Evolutionary conservation across 2,113 vertebrate species (phyloP).

Genomic region (Potamarius usumacintae): DNA sequence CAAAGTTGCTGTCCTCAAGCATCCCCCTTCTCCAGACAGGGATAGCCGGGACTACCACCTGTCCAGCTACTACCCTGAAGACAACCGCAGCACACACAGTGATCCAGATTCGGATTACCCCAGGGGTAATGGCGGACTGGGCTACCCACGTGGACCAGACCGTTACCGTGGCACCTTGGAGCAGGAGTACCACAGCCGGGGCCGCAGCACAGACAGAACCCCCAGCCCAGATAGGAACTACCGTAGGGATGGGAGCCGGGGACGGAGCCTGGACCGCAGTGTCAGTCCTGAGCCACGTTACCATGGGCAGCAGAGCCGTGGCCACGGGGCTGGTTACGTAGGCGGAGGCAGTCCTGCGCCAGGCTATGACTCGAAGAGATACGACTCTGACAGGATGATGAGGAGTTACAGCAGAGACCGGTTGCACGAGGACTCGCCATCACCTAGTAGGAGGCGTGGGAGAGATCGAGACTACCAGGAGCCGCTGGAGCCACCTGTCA

Average conservation of each 20-base stretch:
- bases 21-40: slow-evolving; percentile 71
- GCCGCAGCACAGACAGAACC: slow-evolving; percentile 72
- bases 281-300: slow-evolving; percentile 73
- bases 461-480: slow-evolving; percentile 68
- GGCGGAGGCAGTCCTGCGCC: slow-evolving; percentile 39
- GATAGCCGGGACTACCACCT: slow-evolving; percentile 77
- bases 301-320: slow-evolving; percentile 61
- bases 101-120: slow-evolving; percentile 80
- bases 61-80: slow-evolving; percentile 80
- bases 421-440: slow-evolving; percentile 59
- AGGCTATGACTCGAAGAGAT: slow-evolving; percentile 46
- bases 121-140: slow-evolving; percentile 72
- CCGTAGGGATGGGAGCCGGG: slow-evolving; percentile 69
- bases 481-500: slow-evolving; percentile 74
- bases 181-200: slow-evolving; percentile 70
- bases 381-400: slow-evolving; percentile 52
- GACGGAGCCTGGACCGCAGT: slow-evolving; percentile 72
- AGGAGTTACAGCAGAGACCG: slow-evolving; percentile 77
- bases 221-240: slow-evolving; percentile 74
- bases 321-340: slow-evolving; percentile 61
- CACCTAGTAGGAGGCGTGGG: slow-evolving; percentile 56
- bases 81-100: slow-evolving; percentile 74
- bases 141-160: slow-evolving; percentile 80
- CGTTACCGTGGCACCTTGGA: slow-evolving; percentile 66
- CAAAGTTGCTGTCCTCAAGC: slow-evolving; percentile 76